Conservation (phyloP, 2,888 invertebrate species). For the Aelia acuminata region DNA sequence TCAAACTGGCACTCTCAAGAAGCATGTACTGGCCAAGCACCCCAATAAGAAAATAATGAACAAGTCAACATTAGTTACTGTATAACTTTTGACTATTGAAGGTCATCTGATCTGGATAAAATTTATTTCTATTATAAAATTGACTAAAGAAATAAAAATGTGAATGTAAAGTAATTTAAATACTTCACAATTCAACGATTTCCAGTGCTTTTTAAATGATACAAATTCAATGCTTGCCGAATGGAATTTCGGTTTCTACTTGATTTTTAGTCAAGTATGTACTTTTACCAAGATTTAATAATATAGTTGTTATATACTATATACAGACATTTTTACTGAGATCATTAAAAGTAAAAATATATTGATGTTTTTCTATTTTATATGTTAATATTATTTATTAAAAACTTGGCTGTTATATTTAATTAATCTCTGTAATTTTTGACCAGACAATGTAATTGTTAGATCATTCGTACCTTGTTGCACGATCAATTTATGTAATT, state of each 20-base stretch:
- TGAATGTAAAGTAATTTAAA: background rate
- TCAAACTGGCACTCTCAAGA: background rate
- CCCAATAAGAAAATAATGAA: background rate
- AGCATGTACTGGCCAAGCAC: slow-evolving; percentile 17
- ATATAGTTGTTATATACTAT: background rate
- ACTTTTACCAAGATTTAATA: background rate
- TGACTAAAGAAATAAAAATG: no score
- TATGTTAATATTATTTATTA: background rate
- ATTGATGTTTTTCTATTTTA: background rate
- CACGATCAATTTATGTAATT: background rate
- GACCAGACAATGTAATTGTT: background rate
- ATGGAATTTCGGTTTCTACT: background rate
- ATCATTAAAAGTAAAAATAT: background rate
- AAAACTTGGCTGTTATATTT: background rate
- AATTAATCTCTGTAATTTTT: background rate
- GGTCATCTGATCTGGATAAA: background rate
- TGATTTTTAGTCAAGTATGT: background rate
- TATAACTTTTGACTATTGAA: background rate
- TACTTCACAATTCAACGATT: background rate
- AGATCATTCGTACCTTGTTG: background rate
- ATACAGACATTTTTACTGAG: background rate
- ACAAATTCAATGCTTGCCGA: background rate
- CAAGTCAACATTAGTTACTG: background rate
- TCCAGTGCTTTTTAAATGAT: background rate
- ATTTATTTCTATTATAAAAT: background rate